A percentile compares a stretch with the other conserved stretches of the same genome.
Conservation (phyloP, 2,797 vertebrate genomes). For the Danio tinwini region DNA sequence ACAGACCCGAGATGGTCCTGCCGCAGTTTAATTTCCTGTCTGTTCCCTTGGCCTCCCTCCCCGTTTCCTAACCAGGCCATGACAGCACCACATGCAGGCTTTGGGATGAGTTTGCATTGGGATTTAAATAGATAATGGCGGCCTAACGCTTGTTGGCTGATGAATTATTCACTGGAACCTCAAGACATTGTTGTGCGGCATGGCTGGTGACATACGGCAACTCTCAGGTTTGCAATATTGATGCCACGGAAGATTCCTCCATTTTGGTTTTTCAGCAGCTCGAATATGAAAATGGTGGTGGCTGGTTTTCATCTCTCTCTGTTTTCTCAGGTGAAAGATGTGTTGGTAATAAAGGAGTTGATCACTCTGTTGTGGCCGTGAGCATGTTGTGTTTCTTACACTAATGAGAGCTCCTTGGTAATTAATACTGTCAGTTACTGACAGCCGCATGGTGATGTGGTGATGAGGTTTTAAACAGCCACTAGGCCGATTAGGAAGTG, state of each 20-base stretch:
- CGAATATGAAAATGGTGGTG: not conserved
- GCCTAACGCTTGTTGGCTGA: conserved; percentile 68
- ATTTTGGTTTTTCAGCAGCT: conserved; percentile 31
- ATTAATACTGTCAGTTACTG: conserved; percentile 32
- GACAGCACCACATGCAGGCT: conserved; percentile 63
- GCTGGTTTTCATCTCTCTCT: conserved; percentile 7
- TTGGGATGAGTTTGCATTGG: conserved; percentile 69
- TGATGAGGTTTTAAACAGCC: not conserved
- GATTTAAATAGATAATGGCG: conserved; percentile 80
- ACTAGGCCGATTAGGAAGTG: not conserved
- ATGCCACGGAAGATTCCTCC: conserved; percentile 58
- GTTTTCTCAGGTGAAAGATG: conserved; percentile 10
- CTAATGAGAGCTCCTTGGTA: conserved; percentile 7
- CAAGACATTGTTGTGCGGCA: conserved; percentile 75
- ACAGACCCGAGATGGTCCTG: conserved; percentile 40
- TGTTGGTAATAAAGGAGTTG: conserved; percentile 21
- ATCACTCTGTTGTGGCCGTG: not conserved
- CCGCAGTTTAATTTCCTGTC: conserved; percentile 62
- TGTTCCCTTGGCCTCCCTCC: conserved; percentile 41
- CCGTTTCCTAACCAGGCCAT: conserved; percentile 65
- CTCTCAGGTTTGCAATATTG: conserved; percentile 73
- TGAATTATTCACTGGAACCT: conserved; percentile 78
- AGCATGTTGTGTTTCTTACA: not conserved
- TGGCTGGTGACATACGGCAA: conserved; percentile 71
- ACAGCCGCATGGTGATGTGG: not conserved